Percentiles rank a stretch among this genome's conserved stretches.
Evolutionary conservation across 2,888 invertebrate species (phyloP).

Genomic region (Dorcus hopei): DNA sequence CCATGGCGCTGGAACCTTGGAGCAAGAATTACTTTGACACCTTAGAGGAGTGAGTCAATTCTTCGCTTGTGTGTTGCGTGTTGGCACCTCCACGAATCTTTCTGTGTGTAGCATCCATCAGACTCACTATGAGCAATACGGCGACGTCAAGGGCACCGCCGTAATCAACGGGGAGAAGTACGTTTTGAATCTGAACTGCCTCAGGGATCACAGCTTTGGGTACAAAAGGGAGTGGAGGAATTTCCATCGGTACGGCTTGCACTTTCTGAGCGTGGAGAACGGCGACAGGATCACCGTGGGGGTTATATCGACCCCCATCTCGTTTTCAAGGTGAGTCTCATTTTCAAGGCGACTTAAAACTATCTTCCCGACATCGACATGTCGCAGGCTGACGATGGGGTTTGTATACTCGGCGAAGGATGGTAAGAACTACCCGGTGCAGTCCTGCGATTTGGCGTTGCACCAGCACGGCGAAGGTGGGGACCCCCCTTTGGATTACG

Average conservation of each 20-base stretch:
- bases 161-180: constrained; percentile 54
- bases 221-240: constrained; percentile 61
- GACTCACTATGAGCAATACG: constrained; percentile 76
- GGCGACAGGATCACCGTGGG: constrained; percentile 64
- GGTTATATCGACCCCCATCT: constrained; percentile 61
- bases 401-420: constrained; percentile 54
- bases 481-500: constrained; percentile 59
- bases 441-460: constrained; percentile 55
- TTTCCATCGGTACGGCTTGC: constrained; percentile 67
- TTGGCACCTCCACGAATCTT: background rate
- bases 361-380: no score
- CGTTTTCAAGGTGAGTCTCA: constrained; percentile 55
- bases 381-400: constrained; percentile 58
- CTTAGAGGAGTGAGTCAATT: constrained; percentile 56
- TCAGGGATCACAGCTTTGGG: constrained; percentile 70
- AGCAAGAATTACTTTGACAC: constrained; percentile 61
- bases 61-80: background rate
- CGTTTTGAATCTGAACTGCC: constrained; percentile 56
- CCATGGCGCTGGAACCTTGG: constrained; percentile 69
- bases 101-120: constrained; percentile 60
- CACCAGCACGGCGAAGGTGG: constrained; percentile 62
- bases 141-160: constrained; percentile 56
- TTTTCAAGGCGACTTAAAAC: no score
- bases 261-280: constrained; percentile 66
- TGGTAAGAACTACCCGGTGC: constrained; percentile 44